These are phyloP conservation scores for Stomatorhinus walkeri DNA, from an alignment of 2,797 vertebrate genomes.

Conservation along the genomic window DNA sequence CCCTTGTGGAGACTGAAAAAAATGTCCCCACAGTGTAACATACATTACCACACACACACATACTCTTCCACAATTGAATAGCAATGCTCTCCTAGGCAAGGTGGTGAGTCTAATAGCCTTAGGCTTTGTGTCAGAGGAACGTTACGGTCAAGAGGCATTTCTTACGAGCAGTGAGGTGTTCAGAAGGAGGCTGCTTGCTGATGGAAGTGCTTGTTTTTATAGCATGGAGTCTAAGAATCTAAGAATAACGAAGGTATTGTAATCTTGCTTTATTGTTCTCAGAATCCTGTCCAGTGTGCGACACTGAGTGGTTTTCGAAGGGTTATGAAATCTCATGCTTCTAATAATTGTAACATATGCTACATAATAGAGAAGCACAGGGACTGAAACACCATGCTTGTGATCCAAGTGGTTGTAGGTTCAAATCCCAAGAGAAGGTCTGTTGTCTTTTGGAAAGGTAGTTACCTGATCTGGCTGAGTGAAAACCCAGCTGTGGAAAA, in stretches of 20 bases:
- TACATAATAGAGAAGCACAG: background rate
- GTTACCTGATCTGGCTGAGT: background rate
- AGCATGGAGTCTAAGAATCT: background rate
- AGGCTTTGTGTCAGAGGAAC: background rate
- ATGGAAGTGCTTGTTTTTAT: background rate
- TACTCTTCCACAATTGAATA: background rate
- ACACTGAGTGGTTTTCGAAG: background rate
- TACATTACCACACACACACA: background rate
- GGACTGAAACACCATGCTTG: background rate
- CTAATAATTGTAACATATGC: background rate
- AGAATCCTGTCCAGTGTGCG: background rate
- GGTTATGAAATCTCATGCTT: background rate
- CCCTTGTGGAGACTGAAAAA: background rate
- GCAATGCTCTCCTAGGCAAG: background rate
- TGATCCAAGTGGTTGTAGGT: background rate
- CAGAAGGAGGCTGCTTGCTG: background rate
- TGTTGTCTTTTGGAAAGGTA: background rate
- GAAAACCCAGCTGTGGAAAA: background rate
- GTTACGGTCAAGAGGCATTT: background rate
- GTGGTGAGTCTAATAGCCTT: background rate
- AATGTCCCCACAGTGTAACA: background rate
- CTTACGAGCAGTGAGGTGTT: conserved; percentile 3
- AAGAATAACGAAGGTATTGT: background rate
- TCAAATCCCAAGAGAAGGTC: background rate
- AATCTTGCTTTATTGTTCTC: background rate